phyloP scores from a whole-genome alignment of 1,140 invertebrate genomes.

The Acromyrmex echinatior region DNA sequence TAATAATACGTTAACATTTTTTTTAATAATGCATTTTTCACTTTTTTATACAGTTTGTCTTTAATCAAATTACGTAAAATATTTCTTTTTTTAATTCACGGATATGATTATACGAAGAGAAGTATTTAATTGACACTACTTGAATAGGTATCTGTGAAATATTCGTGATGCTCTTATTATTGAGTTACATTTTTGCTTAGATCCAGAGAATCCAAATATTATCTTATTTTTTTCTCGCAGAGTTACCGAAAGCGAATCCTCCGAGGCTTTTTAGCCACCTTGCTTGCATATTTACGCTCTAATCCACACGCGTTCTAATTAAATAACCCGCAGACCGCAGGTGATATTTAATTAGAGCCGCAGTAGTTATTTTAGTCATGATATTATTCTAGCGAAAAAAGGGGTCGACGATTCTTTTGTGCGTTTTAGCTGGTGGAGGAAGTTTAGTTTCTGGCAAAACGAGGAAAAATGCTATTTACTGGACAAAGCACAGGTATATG shows the following conservation, averaged over 20 bases:
- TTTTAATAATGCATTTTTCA: background rate
- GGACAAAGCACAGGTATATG: background rate
- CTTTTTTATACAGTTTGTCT: background rate
- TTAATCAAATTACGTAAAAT: background rate
- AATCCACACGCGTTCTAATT: constrained; percentile 51
- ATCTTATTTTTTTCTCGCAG: constrained; percentile 4
- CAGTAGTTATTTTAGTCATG: constrained; percentile 50
- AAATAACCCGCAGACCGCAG: constrained; percentile 39
- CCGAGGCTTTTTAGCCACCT: constrained; percentile 14
- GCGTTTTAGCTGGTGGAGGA: background rate
- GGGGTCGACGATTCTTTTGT: constrained; percentile 14
- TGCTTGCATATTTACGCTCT: constrained; percentile 59
- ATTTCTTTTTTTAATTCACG: background rate
- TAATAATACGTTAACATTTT: constrained; percentile 3
- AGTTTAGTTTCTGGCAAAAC: constrained; percentile 16
- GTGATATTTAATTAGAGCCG: constrained; percentile 55
- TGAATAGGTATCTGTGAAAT: background rate
- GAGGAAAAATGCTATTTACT: constrained; percentile 10
- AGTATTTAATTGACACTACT: constrained; percentile 2
- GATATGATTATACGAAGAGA: background rate
- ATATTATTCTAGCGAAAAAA: constrained; percentile 43
- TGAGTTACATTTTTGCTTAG: background rate
- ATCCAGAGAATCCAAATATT: background rate
- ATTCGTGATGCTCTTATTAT: constrained; percentile 18
- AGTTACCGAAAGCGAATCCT: constrained; percentile 26